A percentile compares a stretch with the other conserved stretches of the same genome.
phyloP scores from a whole-genome alignment of 2,888 invertebrate species.

The Gari tellinella region DNA sequence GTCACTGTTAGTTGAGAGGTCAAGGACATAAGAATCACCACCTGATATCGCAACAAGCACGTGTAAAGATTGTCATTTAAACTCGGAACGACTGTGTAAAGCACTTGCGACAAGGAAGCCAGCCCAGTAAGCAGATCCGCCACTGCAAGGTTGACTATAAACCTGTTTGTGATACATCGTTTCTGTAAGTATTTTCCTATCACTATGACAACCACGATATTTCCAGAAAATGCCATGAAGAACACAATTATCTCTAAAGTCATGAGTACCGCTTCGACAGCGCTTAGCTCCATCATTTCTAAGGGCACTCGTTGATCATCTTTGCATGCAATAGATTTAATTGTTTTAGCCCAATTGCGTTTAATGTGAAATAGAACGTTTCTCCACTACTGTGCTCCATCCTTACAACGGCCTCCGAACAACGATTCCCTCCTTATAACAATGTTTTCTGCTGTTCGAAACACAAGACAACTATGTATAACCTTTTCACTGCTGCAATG shows the following conservation, averaged over 20 bases:
- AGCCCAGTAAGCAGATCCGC: conserved; percentile 58
- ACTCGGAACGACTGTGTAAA: conserved; percentile 41
- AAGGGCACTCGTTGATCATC: no score
- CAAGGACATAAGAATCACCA: conserved; percentile 54
- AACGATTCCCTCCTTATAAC: no score
- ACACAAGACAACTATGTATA: no score
- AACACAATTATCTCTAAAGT: conserved; percentile 52
- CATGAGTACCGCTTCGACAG: conserved; percentile 45
- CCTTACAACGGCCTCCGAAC: no score
- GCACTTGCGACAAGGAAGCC: conserved; percentile 42
- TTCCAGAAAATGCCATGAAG: conserved; percentile 49
- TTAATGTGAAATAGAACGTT: no score
- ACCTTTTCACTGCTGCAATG: no score
- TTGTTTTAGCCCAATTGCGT: no score
- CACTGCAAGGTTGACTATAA: conserved; percentile 60
- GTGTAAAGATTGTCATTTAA: conserved; percentile 28
- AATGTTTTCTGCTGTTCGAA: no score
- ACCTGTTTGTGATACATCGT: conserved; percentile 33
- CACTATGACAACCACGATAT: conserved; percentile 51
- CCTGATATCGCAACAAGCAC: conserved; percentile 56
- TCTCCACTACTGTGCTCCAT: no score
- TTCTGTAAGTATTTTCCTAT: conserved; percentile 42
- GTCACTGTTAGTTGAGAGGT: conserved; percentile 56
- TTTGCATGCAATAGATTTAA: no score
- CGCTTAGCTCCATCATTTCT: no score